Evolutionary conservation across 2,888 invertebrate species (phyloP), one percentile per base, ranked within the genome.

Genomic region (Seladonia tumulorum): DNA sequence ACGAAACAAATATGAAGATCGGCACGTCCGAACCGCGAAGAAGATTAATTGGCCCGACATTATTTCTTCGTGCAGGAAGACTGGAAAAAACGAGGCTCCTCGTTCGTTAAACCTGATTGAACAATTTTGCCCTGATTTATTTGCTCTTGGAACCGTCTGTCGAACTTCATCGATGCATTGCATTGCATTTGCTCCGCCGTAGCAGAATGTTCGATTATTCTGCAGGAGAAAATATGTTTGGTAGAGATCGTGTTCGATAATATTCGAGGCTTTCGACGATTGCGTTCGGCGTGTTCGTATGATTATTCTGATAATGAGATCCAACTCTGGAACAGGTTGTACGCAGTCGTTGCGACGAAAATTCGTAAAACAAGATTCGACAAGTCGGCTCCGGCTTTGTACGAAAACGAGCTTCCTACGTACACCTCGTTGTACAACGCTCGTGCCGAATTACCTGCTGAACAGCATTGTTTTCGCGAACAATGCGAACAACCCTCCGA

Each of bases 391-490:
- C 57, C 63, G 82, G 76, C 83, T 85, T 87, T 85, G 78, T 83
- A 83, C 79, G 79, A 79, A 77, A 73, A 76, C 57, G 74, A 75
- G 81, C 68, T 78, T 76, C 75, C 90, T 83, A 75, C 79, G 73
- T 88, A 86, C 79, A 81, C 79, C 79, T 80, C 82, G 87, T 86
- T 82, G 84, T 90, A 90, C 85, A 89, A 82, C 83, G 85, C 86
- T 87, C 80, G 77, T 78, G 68, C 82, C 84, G 84, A 88, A 91
- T 89, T 89, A 85, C 87, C 85, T 84, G 79, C 75, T 85, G 82
- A 89, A 86, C 79, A 88, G 91, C 86, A 91, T 91, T 91, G 91
- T 91, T 91, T 91, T 87, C 89, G 74, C 74, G 86, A 85, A 91
- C 91, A 91, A 91, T 90, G 71, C 87, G 84, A 86, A 91, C 90